Conservation (phyloP, 1,140 invertebrate genomes). For the Papilio helenus region DNA sequence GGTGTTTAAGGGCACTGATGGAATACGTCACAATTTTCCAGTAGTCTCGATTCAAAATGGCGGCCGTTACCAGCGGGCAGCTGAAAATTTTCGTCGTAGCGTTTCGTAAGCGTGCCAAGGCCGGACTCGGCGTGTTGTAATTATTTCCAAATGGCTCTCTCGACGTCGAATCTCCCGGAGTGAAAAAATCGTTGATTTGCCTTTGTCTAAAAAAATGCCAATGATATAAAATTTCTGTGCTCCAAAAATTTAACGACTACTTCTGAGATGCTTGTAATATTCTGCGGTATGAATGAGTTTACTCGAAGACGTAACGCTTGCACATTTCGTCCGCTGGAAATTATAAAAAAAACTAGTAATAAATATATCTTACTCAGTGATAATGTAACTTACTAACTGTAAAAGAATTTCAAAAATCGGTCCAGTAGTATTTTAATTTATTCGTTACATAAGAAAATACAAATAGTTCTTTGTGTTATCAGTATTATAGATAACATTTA, state of each 20-base stretch:
- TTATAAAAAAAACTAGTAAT: too few relatives aligned
- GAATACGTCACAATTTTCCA: constrained; percentile 2
- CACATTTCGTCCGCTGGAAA: too few relatives aligned
- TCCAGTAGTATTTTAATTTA: too few relatives aligned
- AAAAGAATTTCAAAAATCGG: too few relatives aligned
- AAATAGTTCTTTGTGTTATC: too few relatives aligned
- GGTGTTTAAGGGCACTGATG: background rate
- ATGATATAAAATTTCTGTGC: background rate
- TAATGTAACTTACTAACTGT: too few relatives aligned
- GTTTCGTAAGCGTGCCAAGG: constrained; percentile 34
- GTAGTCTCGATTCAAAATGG: constrained; percentile 27
- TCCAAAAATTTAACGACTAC: background rate
- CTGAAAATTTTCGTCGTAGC: constrained; percentile 34
- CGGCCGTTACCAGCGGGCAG: background rate
- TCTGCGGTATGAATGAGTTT: too few relatives aligned
- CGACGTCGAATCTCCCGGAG: background rate
- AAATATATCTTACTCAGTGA: too few relatives aligned
- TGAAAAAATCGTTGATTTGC: background rate
- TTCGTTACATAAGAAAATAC: too few relatives aligned
- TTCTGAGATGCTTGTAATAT: too few relatives aligned
- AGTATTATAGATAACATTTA: too few relatives aligned
- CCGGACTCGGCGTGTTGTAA: constrained; percentile 18
- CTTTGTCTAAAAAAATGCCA: background rate
- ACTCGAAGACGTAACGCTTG: too few relatives aligned
- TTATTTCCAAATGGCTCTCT: constrained; percentile 18